These are phyloP conservation scores for Cottus gobio DNA, from an alignment of 2,113 vertebrate genomes.

Conservation along the genomic window DNA sequence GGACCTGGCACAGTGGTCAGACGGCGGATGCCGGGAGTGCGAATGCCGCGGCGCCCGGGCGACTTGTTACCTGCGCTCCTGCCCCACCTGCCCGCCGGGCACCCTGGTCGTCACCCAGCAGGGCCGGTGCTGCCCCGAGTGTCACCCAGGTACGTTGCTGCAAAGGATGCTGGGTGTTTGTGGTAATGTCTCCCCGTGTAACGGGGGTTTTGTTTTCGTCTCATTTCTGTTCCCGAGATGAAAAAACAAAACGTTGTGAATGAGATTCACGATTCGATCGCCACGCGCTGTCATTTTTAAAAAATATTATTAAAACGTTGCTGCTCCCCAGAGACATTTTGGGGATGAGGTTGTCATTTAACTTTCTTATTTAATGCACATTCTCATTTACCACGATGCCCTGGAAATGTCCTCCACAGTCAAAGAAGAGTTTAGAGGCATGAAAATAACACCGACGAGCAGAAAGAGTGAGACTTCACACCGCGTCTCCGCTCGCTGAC, in stretches of 20 bases:
- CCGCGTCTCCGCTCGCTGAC: no score
- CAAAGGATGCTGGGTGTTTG: constrained; percentile 3
- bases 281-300: no score
- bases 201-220: background rate
- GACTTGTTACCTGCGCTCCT: constrained; percentile 89
- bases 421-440: background rate
- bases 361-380: background rate
- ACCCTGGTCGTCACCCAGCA: constrained; percentile 71
- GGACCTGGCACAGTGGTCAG: constrained; percentile 84
- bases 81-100: constrained; percentile 85
- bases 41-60: constrained; percentile 83
- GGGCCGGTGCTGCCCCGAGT: constrained; percentile 88
- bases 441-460: background rate
- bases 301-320: background rate
- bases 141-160: constrained; percentile 84
- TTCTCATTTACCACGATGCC: background rate
- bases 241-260: background rate
- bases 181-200: background rate
- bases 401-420: background rate
- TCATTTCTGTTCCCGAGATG: background rate
- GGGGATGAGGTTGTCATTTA: background rate
- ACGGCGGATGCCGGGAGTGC: constrained; percentile 86
- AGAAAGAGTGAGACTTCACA: background rate
- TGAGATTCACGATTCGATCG: background rate
- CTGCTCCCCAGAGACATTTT: background rate